These are phyloP conservation scores for Melinopterus prodromus DNA, from an alignment of 2,888 invertebrate genomes.

Conservation along the genomic window DNA sequence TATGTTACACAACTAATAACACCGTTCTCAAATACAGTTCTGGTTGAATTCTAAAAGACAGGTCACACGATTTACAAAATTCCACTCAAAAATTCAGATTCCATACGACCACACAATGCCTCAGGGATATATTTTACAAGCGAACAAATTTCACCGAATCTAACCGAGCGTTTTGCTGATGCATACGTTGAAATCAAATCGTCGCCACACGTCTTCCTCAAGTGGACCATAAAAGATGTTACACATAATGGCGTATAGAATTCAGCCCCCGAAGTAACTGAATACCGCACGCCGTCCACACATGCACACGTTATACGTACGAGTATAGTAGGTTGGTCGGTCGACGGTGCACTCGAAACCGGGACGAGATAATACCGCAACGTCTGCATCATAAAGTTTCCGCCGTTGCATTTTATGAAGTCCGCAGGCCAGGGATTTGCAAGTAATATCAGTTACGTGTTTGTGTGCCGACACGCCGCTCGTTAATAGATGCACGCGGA, in stretches of 20 bases:
- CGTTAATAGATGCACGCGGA: background rate
- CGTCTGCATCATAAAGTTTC: conserved; percentile 4
- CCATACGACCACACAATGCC: background rate
- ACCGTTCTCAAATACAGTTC: too few species aligned
- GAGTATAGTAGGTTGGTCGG: background rate
- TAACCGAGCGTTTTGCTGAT: background rate
- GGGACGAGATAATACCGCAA: background rate
- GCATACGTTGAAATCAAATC: background rate
- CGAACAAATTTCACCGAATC: background rate
- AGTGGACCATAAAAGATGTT: conserved; percentile 4
- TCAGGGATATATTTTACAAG: background rate
- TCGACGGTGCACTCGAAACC: background rate
- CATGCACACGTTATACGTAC: background rate
- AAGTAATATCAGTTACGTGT: conserved; percentile 4
- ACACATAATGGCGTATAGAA: background rate
- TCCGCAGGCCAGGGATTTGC: background rate
- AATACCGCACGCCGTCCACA: background rate
- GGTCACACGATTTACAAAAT: too few species aligned
- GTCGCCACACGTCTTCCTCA: background rate
- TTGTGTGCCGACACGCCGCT: background rate
- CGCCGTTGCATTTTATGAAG: background rate
- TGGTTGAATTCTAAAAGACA: too few species aligned
- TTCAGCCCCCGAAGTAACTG: background rate
- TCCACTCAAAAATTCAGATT: too few species aligned
- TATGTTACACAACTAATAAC: too few species aligned